Evolutionary conservation across 2,888 invertebrate genomes (phyloP).

Genomic region (Epinotia brunnichana): DNA sequence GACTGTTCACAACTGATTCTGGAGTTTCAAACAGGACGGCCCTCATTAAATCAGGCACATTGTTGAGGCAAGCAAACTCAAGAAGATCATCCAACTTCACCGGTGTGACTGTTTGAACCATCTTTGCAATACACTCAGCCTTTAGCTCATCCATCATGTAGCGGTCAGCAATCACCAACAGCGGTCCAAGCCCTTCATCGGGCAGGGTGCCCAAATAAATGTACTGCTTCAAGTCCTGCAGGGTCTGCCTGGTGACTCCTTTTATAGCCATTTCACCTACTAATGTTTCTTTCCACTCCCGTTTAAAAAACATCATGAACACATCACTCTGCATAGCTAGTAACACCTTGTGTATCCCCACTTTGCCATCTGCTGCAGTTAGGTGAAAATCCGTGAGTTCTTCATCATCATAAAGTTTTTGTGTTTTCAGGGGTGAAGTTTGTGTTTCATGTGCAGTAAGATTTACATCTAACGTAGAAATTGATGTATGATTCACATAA

Average conservation of each 20-base stretch:
- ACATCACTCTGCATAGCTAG: constrained; percentile 62
- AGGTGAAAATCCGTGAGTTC: constrained; percentile 65
- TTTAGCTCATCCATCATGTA: constrained; percentile 65
- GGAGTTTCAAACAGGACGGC: background rate
- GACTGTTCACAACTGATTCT: too few relatives aligned
- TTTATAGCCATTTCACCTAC: constrained; percentile 58
- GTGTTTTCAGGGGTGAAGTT: background rate
- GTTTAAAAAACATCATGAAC: constrained; percentile 59
- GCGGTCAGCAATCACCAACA: constrained; percentile 58
- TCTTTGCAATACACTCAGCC: constrained; percentile 57
- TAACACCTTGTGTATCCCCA: constrained; percentile 59
- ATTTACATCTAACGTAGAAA: background rate
- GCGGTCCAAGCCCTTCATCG: constrained; percentile 55
- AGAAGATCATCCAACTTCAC: constrained; percentile 54
- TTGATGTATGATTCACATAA: too few relatives aligned
- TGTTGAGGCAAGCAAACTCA: constrained; percentile 57
- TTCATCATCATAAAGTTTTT: constrained; percentile 49
- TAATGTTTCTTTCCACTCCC: constrained; percentile 59
- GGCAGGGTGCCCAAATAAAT: constrained; percentile 60
- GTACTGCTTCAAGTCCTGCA: constrained; percentile 61
- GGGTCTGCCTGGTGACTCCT: constrained; percentile 54
- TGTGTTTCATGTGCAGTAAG: background rate
- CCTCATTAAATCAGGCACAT: constrained; percentile 47
- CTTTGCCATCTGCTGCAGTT: constrained; percentile 61
- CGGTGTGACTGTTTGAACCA: constrained; percentile 51